A percentile compares a stretch with the other conserved stretches of the same genome.
Conservation (phyloP, 2,113 vertebrate species). For the Protobothrops mucrosquamatus region DNA sequence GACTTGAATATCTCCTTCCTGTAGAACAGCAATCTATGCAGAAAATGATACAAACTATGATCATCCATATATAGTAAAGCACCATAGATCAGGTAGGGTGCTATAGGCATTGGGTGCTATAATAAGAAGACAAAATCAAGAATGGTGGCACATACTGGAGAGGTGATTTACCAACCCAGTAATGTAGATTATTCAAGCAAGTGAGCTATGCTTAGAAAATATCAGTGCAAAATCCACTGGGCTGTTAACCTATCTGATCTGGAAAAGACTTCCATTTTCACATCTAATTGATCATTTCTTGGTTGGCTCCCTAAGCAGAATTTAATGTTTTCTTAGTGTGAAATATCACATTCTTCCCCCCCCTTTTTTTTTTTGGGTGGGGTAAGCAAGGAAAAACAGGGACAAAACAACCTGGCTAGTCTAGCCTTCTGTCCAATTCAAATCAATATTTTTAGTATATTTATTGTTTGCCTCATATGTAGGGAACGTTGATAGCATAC, state of each 20-base stretch:
- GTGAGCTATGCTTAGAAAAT: background rate
- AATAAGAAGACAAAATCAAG: background rate
- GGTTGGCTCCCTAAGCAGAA: background rate
- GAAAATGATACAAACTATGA: background rate
- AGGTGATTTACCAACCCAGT: background rate
- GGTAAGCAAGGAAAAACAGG: background rate
- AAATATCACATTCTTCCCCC: background rate
- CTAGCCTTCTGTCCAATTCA: background rate
- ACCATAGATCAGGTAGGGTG: background rate
- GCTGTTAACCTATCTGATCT: background rate
- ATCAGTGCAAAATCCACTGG: background rate
- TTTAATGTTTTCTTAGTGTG: background rate
- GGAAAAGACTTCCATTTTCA: background rate
- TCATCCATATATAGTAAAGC: background rate
- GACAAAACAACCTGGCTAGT: background rate
- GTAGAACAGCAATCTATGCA: background rate
- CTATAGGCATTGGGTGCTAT: background rate
- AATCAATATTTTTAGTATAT: background rate
- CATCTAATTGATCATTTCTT: background rate
- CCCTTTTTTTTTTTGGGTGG: no score
- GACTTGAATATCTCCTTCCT: background rate
- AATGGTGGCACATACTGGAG: background rate
- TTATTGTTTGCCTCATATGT: background rate
- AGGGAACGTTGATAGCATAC: background rate
- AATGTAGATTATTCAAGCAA: no score